phyloP scores from a whole-genome alignment of 2,888 invertebrate species.

The Therioaphis trifolii region DNA sequence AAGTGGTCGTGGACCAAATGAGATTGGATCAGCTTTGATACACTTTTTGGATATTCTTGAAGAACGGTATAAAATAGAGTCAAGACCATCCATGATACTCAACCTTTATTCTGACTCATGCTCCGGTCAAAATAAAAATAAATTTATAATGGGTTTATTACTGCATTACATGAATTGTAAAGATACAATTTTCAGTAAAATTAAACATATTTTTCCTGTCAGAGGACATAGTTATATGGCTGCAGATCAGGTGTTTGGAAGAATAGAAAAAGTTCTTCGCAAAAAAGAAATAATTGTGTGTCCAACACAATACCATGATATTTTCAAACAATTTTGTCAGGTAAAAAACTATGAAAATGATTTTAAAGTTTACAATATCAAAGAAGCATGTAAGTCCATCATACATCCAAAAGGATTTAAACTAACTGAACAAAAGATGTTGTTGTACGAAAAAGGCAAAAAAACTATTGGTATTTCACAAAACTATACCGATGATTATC shows the following conservation, averaged over 20 bases:
- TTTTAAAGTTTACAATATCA: not conserved
- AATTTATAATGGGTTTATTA: constrained; percentile 1
- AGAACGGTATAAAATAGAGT: not conserved
- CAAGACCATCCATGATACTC: not conserved
- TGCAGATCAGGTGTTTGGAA: too few relatives aligned
- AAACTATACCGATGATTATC: not conserved
- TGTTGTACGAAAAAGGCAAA: not conserved
- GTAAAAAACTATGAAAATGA: not conserved
- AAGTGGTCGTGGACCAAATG: constrained; percentile 50
- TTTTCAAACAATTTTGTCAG: not conserved
- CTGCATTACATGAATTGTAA: not conserved
- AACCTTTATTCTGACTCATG: constrained; percentile 8
- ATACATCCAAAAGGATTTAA: not conserved
- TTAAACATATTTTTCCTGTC: too few relatives aligned
- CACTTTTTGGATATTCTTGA: constrained; percentile 43
- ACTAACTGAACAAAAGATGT: not conserved
- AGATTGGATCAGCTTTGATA: constrained; percentile 43
- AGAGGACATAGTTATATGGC: too few relatives aligned
- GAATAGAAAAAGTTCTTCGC: not conserved
- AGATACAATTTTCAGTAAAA: constrained; percentile 47
- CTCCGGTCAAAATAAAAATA: too few relatives aligned
- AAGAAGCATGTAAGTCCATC: not conserved
- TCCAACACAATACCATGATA: not conserved
- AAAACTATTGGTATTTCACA: not conserved
- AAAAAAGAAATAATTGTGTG: not conserved